Evolutionary conservation across 2,888 invertebrate genomes (phyloP), one percentile per base, ranked within the genome.

Genomic region (Pyrochroa serraticornis): DNA sequence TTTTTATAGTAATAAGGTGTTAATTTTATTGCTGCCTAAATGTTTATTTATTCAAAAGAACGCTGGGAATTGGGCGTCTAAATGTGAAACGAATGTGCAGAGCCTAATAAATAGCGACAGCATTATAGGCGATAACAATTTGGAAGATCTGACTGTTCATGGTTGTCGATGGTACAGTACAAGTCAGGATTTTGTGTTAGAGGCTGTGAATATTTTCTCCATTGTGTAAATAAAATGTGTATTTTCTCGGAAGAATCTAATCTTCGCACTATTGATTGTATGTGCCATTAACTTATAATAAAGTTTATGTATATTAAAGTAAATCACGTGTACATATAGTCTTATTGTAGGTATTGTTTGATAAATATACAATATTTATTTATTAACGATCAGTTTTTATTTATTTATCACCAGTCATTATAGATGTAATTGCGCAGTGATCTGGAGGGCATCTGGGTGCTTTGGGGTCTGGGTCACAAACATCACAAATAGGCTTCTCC

Each of bases 171-270:
- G 52, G 45, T 56, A 49, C 56, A 42, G 42, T 32, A 30, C 42
- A 59, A 64, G 68, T 67, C 66, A 68, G 67, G 69, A 65, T 39
- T 58, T 68, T 67, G 66, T 69, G 71, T 72, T 69, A 66, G 71
- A 73, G 75, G 73, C 74, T 75, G 73, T 75, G 74, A 75, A 71
- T 70, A 72, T 71, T 70, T 69, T 72, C 72, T 71, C 69, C 60
- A 58, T 43, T 56, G 57, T 65, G 56, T 56, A 62, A 55, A 63
- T 55, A 60, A 65, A 67, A 62, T 65, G 31, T 52, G 32, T 68
- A 63, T 66, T 64, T 63, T 67, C 64, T 65, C 22, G 58, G 66
- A 68, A 66, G 65, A 65, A 63, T 57, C 45, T 52, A 63, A 63
- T 62, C 67, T 70, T 64, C 69, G 66, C 68, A 69, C 68, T 68